These are phyloP conservation scores for Sterna hirundo DNA, from an alignment of 2,113 vertebrate genomes.

Conservation along the genomic window DNA sequence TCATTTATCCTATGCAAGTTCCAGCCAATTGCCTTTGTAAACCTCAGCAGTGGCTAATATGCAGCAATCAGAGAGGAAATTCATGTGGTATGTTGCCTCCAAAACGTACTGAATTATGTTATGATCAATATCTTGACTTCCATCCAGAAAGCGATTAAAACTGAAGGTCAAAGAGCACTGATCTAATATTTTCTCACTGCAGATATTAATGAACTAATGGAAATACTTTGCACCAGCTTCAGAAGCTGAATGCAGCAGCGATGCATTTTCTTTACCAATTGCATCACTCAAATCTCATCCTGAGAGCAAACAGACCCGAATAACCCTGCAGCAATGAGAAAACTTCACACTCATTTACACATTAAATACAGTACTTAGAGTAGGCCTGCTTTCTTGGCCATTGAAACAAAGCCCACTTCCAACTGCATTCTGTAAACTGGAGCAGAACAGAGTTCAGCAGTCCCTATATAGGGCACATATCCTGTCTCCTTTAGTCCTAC, in stretches of 20 bases:
- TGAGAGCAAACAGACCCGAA: background rate
- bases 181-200: background rate
- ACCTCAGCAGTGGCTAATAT: background rate
- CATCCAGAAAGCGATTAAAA: background rate
- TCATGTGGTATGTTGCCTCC: background rate
- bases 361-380: background rate
- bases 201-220: background rate
- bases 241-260: background rate
- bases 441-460: background rate
- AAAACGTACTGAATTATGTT: fast-evolving
- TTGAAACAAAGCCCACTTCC: background rate
- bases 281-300: background rate
- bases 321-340: background rate
- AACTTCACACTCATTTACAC: background rate
- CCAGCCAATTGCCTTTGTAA: background rate
- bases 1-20: background rate
- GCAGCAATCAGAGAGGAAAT: background rate
- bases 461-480: background rate
- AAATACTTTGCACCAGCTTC: background rate
- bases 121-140: background rate
- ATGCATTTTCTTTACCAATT: background rate
- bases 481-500: background rate
- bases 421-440: background rate
- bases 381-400: background rate
- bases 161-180: background rate